Evolutionary conservation across 2,797 vertebrate species (phyloP), one percentile per base, ranked within the genome.

Genomic region (Pipistrellus nathusii): DNA sequence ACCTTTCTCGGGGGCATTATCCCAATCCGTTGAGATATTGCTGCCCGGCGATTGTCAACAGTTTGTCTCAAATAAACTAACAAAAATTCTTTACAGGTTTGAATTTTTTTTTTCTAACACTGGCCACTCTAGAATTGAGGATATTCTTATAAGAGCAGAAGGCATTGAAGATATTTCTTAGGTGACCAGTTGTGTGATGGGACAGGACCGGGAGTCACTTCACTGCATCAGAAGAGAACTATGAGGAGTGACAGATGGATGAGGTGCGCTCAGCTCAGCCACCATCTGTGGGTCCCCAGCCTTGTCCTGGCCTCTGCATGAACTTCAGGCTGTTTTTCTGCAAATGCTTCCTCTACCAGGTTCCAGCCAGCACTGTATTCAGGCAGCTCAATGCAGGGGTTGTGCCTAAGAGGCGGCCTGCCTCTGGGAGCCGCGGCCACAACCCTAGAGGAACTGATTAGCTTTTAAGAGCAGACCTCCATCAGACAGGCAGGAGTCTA

Each of bases 401-500:
- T 92, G 64, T 48, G 23, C 68, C 53, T 76, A n/a, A 90, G 90
- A 93, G 38, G 3, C 35, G 81, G 73, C 75, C 80, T 44, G 88
- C 82, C 72, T 72, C 0, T 0, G 71, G 95, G 83, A 87, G 73
- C 35, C 30, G 0, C 0, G 1, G 91, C 86, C 44, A 53, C 0
- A 4, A 90, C 86, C 44, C 30, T 68, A 91, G 88, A 62, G 87
- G 73, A 86, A 94, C 96, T 97, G 81, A 84, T 96, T 98, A 96
- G 96, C 55, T 55, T 97, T 97, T 92, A 97, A 98, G 69, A 96
- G 77, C 76, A 96, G 90, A 88, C 89, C 96, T 97, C 95, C 96
- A 93, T 94, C 95, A 98, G 87, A 95, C 44, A 55, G 80, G 93
- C 96, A 94, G 93, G 92, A 94, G 93, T 96, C 91, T 94, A 93